Evolutionary conservation across 2,797 vertebrate species (phyloP).

Genomic region (Tarsius wallacei): DNA sequence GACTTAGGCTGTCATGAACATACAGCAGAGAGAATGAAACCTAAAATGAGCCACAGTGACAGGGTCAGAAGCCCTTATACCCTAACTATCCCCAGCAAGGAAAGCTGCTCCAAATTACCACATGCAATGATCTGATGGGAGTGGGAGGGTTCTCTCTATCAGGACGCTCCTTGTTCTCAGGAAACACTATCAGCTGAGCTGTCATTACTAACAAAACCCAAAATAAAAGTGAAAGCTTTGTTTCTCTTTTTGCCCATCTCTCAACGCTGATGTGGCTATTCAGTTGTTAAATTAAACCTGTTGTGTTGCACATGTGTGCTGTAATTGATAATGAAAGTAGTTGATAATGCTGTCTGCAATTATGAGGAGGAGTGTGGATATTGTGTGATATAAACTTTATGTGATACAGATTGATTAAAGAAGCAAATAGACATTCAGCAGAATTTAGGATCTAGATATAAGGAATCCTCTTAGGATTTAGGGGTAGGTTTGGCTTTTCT

Average conservation of each 20-base stretch:
- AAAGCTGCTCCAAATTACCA: slow-evolving; percentile 69
- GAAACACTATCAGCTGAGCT: slow-evolving; percentile 74
- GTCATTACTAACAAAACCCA: slow-evolving; percentile 79
- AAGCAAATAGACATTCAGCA: slow-evolving; percentile 62
- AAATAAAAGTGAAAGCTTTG: slow-evolving; percentile 78
- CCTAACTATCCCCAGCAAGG: slow-evolving; percentile 25
- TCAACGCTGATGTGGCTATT: slow-evolving; percentile 77
- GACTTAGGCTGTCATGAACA: slow-evolving; percentile 34
- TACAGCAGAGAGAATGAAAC: not conserved
- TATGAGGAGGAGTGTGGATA: not conserved
- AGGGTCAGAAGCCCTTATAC: slow-evolving; percentile 65
- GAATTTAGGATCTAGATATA: slow-evolving; percentile 12
- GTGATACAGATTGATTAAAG: slow-evolving; percentile 34
- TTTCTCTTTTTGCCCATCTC: slow-evolving; percentile 59
- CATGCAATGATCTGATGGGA: slow-evolving; percentile 58
- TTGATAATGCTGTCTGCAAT: slow-evolving; percentile 50
- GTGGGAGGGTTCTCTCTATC: slow-evolving; percentile 16
- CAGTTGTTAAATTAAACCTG: slow-evolving; percentile 73
- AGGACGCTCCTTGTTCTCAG: slow-evolving; percentile 48
- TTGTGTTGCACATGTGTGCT: slow-evolving; percentile 76
- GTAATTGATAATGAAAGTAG: slow-evolving; percentile 82
- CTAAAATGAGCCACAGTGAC: slow-evolving; percentile 55
- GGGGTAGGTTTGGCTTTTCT: not conserved
- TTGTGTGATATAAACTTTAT: slow-evolving; percentile 71
- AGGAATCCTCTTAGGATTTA: not conserved